Percentiles rank a stretch among this genome's conserved stretches.
Conservation (phyloP, 2,113 vertebrate genomes). For the Pollimyrus isidori region DNA sequence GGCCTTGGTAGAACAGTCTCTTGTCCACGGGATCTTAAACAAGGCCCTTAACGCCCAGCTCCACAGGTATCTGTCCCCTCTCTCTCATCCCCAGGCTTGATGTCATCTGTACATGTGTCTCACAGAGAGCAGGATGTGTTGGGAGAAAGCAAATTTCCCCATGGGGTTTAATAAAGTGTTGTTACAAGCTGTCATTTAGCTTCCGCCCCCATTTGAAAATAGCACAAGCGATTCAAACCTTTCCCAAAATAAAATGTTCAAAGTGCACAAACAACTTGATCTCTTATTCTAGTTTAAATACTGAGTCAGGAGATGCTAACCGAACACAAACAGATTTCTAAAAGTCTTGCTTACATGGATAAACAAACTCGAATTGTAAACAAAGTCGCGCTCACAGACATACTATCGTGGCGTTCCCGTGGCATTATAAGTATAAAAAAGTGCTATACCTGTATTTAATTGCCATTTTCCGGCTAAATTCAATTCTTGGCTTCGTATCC, state of each 20-base stretch:
- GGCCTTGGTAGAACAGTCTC: background rate
- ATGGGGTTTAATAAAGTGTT: background rate
- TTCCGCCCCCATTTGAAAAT: too few relatives aligned
- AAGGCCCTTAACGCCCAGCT: background rate
- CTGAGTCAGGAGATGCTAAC: background rate
- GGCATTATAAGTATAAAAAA: background rate
- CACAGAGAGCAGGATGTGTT: background rate
- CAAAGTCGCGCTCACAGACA: background rate
- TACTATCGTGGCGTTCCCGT: background rate
- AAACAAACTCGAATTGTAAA: background rate
- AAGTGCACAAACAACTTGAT: background rate
- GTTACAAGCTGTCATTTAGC: background rate
- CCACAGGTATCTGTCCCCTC: background rate
- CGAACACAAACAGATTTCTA: background rate
- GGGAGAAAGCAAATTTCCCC: background rate
- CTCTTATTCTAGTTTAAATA: background rate
- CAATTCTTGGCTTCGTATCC: too few relatives aligned
- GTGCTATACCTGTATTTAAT: too few relatives aligned
- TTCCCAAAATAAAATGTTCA: background rate
- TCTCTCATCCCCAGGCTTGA: background rate
- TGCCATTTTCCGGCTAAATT: too few relatives aligned
- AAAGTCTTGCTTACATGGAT: background rate
- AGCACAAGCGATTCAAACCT: too few relatives aligned
- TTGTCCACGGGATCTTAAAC: background rate
- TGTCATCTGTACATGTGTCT: background rate